These are phyloP conservation scores for Penaeus indicus DNA, from an alignment of 1,140 invertebrate species.

Conservation along the genomic window DNA sequence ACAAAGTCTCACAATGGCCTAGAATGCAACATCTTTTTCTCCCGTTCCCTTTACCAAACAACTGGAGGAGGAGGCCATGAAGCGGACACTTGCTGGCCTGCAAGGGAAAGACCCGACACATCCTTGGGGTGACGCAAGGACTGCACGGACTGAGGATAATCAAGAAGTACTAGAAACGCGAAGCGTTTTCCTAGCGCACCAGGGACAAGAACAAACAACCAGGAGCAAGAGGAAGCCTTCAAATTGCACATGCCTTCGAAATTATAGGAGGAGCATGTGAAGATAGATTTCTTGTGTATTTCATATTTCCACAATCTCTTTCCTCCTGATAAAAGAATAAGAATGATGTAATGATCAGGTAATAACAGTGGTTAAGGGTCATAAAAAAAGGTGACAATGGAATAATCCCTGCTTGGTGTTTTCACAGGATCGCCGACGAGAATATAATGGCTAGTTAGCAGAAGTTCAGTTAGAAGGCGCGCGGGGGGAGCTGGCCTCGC, in stretches of 20 bases:
- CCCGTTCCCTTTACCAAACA: conserved; percentile 84
- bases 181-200: conserved; percentile 94
- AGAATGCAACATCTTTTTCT: conserved; percentile 84
- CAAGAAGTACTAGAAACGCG: conserved; percentile 74
- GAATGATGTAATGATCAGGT: too few relatives aligned
- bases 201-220: conserved; percentile 95
- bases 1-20: conserved; percentile 74
- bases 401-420: conserved; percentile 7
- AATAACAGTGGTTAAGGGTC: background rate
- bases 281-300: conserved; percentile 62
- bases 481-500: conserved; percentile 63
- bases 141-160: conserved; percentile 93
- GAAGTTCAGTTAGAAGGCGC: conserved; percentile 68
- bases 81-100: conserved; percentile 88
- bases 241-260: conserved; percentile 95
- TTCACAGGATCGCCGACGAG: conserved; percentile 81
- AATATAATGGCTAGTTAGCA: conserved; percentile 80
- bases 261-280: conserved; percentile 93
- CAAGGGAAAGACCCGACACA: conserved; percentile 95
- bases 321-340: background rate
- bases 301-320: background rate
- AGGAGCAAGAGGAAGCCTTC: conserved; percentile 94
- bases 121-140: conserved; percentile 87
- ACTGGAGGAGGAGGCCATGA: conserved; percentile 96
- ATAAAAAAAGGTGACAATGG: background rate